Conservation (phyloP, 2,888 invertebrate species). For the Folsomia candida region DNA sequence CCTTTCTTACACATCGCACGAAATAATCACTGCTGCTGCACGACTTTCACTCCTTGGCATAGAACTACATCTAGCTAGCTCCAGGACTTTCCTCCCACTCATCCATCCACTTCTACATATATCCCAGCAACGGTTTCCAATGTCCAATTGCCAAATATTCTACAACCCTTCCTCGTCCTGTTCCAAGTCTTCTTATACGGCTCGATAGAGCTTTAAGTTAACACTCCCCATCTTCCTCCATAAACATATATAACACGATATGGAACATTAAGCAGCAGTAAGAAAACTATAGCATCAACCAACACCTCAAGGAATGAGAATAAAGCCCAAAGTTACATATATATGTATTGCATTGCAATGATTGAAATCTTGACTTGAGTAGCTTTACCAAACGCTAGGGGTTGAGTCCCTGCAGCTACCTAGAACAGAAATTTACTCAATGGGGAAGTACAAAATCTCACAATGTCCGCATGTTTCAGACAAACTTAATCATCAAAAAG, state of each 20-base stretch:
- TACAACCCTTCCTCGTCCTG: neutral
- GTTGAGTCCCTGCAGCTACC: too few species aligned
- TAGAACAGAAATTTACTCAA: neutral
- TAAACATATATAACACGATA: neutral
- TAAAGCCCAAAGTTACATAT: too few species aligned
- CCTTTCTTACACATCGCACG: neutral
- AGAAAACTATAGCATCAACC: too few species aligned
- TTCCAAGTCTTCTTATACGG: too few species aligned
- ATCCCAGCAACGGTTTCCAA: too few species aligned
- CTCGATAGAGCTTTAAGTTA: neutral
- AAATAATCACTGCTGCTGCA: constrained; percentile 22
- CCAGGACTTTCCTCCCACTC: neutral
- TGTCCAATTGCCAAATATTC: neutral
- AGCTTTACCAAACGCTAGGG: too few species aligned
- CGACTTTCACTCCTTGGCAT: constrained; percentile 1
- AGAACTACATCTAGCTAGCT: neutral
- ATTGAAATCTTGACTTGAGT: too few species aligned
- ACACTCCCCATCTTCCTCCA: neutral
- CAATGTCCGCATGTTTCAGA: neutral
- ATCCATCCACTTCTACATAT: too few species aligned
- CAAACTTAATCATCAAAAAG: constrained; percentile 16
- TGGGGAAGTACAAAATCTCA: neutral
- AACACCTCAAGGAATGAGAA: too few species aligned
- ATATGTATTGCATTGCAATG: too few species aligned
- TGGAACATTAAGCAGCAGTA: neutral